phyloP scores from a whole-genome alignment of 53 echinoderm and acorn worm species.

The Henricia sp. region DNA sequence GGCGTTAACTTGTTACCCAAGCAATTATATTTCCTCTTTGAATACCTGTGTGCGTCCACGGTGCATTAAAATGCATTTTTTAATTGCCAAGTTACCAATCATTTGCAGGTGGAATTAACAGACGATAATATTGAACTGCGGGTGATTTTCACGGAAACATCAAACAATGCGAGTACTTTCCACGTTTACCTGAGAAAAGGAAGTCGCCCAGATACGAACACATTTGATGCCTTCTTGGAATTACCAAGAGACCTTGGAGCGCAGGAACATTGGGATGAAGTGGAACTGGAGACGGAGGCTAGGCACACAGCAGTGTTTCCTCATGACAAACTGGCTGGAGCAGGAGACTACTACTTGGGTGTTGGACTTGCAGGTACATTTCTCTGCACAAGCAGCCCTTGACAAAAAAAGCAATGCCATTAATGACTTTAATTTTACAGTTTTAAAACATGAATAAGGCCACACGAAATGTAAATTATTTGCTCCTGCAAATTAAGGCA shows the following conservation, averaged over 20 bases:
- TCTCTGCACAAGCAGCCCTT: too few relatives aligned
- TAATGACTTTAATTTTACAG: too few relatives aligned
- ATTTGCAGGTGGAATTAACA: slow-evolving; percentile 30
- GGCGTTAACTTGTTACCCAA: too few relatives aligned
- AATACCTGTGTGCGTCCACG: too few relatives aligned
- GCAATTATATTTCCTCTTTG: too few relatives aligned
- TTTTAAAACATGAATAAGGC: too few relatives aligned
- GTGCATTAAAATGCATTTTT: neutral
- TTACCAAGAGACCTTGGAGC: slow-evolving; percentile 30
- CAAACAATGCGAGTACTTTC: slow-evolving; percentile 14
- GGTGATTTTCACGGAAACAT: slow-evolving; percentile 11
- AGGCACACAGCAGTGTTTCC: slow-evolving; percentile 40
- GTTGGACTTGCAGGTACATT: slow-evolving; percentile 30
- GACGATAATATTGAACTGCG: slow-evolving; percentile 34
- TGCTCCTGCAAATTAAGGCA: too few relatives aligned
- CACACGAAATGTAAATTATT: too few relatives aligned
- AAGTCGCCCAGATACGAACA: slow-evolving; percentile 1
- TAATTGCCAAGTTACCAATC: neutral
- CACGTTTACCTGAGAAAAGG: slow-evolving; percentile 47
- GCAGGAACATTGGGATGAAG: slow-evolving; percentile 40
- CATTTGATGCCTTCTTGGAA: slow-evolving; percentile 14
- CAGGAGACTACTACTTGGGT: slow-evolving; percentile 51
- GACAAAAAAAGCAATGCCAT: too few relatives aligned
- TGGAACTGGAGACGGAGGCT: slow-evolving; percentile 24
- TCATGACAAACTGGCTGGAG: slow-evolving; percentile 11